Evolutionary conservation across 2,888 invertebrate genomes (phyloP), one percentile per base, ranked within the genome.

Genomic region (Drosophila barbarae): DNA sequence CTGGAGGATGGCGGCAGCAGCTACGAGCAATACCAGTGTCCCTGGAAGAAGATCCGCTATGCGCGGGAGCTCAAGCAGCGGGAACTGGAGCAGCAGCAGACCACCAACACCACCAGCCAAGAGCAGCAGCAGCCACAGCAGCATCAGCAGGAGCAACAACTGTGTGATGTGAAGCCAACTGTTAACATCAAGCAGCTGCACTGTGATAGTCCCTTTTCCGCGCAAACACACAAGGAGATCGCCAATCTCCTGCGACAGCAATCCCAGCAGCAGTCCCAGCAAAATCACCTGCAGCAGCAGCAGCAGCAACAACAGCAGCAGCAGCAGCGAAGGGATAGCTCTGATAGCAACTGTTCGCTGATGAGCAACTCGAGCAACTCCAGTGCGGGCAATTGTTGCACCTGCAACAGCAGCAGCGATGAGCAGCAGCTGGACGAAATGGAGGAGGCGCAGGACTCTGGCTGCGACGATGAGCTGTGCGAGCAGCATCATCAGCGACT

Each of bases 41-140:
- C 89, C 42, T 90, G 90, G 90, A 90, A 90, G 75, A 90, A 90
- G 73, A 89, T 90, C 38, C 86, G 89, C 32, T 89, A 85, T 71
- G 90, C 90, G 32, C 82, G 90, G 26, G 90, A 90, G 74, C 86
- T 88, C 65, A 89, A 89, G 69, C 89, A 88, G 64, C 87, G 88
- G 34, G 87, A 88, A 69, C 77, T 86, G 70, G 76, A 78, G 42
- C 81, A 77, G 41, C 67, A 68, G 47, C 74, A 84, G 64, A 60
- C 59, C 71, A 79, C 30, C 71, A 80, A 41, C 64, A 75, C 8
- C 28, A 67, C 13, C 39, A 30, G 46, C 46, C 46, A 30, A 30
- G 46, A 26, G 21, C 56, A 71, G 21, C 56, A 71, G 15, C 56
- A 70, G 18, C 59, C 69, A 56, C 66, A 81, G 71, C 69, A 75